Base-by-base conservation (phyloP, 2,797 vertebrate species). In the Crocidura indochinensis region DNA sequence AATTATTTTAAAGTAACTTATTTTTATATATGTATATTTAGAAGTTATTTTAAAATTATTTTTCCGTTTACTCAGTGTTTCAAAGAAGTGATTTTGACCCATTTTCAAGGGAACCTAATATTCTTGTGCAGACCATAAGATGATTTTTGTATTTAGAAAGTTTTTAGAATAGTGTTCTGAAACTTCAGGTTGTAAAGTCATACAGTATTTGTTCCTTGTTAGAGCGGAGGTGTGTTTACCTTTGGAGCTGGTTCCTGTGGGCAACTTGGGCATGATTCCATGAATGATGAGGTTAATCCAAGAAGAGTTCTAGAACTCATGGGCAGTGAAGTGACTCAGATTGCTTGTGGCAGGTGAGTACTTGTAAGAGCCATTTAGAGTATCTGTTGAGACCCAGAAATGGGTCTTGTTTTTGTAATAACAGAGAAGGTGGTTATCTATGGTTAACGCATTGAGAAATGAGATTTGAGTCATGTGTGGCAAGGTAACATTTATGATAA, bases 181-280 rank as follows among this genome's bases (percentile, higher is more conserved):
- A 14, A 31, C 8, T 44, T 44, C 20, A 44, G 24, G 31, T 26
- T 29, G 53, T 29, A 51, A 46, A 53, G 44, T 88, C 53, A 56
- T 4, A 26, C 47, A 44, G 12, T 29, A 0, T 84, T 84, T 96
- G 65, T 94, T 94, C 47, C 71, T 91, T 76, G n/a, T 65, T 62
- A 97, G 99, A 98, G 97, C 12, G 98, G 99, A 51, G 90, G 97
- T 17, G 98, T 99, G 88, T 98, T 98, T 77, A 99, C 99, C 2
- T 99, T 99, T 89, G 99, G 99, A 80, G 98, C 98, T 8, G 98
- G 99, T 92, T 96, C 85, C 14, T 97, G 94, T 14, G 99, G 99
- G 46, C 99, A 99, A 87, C 98, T 99, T 10, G 99, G 99, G 17
- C 99, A 99, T 97, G 99, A 99, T 96, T 99, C 98, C 2, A 97